A percentile compares a stretch with the other conserved stretches of the same genome.
Conservation (phyloP, 2,797 vertebrate genomes). For the Jordanella pulchra region DNA sequence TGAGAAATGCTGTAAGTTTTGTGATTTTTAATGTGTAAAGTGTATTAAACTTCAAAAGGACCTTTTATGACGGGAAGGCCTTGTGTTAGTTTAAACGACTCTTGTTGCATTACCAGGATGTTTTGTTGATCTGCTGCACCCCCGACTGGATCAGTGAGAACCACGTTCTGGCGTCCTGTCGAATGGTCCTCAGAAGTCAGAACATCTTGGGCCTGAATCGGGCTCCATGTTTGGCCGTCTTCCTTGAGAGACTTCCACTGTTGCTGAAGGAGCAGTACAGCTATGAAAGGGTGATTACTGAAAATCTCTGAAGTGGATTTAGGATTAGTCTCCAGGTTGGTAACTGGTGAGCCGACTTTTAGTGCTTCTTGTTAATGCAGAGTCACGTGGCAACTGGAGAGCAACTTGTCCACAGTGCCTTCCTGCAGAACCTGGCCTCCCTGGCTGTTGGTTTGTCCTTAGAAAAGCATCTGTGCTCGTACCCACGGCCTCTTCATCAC, state of each 20-base stretch:
- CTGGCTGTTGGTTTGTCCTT: conserved; percentile 79
- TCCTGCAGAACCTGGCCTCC: conserved; percentile 83
- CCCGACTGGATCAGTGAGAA: conserved; percentile 84
- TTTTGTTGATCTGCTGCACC: conserved; percentile 81
- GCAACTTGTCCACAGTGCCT: conserved; percentile 84
- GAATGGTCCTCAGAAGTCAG: conserved; percentile 80
- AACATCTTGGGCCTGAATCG: conserved; percentile 82
- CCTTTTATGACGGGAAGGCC: not conserved
- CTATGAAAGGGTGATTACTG: conserved; percentile 73
- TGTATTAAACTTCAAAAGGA: not conserved
- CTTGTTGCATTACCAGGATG: conserved; percentile 68
- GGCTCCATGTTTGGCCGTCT: conserved; percentile 83
- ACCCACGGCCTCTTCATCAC: conserved; percentile 77
- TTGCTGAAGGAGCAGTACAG: conserved; percentile 82
- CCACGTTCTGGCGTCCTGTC: conserved; percentile 81
- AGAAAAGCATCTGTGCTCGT: conserved; percentile 78
- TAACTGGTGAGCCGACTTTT: not conserved
- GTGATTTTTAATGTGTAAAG: not conserved
- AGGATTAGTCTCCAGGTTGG: not conserved
- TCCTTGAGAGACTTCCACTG: conserved; percentile 82
- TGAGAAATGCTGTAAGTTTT: not conserved
- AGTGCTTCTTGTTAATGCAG: conserved; percentile 48
- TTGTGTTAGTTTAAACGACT: not conserved
- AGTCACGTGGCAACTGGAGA: conserved; percentile 80
- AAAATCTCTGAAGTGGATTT: conserved; percentile 1